Conservation (phyloP, 2,113 vertebrate genomes). For the Ovibos moschatus region DNA sequence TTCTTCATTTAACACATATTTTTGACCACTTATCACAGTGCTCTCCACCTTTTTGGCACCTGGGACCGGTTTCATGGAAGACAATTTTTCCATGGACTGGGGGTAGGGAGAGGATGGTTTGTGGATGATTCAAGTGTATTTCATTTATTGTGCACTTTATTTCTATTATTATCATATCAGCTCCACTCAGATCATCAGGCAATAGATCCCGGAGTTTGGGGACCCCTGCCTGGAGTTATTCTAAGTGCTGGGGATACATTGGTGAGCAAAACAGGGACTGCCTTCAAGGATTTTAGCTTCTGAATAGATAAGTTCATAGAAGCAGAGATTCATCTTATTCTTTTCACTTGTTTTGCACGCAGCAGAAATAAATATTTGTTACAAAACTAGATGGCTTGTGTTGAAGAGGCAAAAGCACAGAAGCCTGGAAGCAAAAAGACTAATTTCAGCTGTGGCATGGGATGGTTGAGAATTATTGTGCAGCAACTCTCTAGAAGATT, state of each 20-base stretch:
- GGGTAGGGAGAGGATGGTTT: neutral
- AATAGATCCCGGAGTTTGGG: neutral
- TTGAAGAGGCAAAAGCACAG: neutral
- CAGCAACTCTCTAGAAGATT: neutral
- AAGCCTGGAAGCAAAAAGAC: neutral
- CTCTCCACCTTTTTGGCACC: neutral
- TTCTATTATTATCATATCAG: neutral
- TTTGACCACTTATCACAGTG: neutral
- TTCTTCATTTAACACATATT: neutral
- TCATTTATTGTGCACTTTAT: neutral
- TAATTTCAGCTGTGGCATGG: neutral
- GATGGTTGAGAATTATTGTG: neutral
- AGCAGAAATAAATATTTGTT: slow-evolving; percentile 17
- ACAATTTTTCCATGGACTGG: neutral
- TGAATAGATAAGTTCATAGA: neutral
- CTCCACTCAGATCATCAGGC: neutral
- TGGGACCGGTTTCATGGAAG: neutral
- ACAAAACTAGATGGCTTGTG: neutral
- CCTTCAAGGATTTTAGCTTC: neutral
- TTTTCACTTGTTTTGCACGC: neutral
- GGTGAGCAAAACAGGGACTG: neutral
- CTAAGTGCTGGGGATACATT: neutral
- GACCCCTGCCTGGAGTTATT: neutral
- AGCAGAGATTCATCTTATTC: neutral
- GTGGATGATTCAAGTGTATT: neutral